These are phyloP conservation scores for Lacanobia wlatinum DNA, from an alignment of 2,888 invertebrate species.

Conservation along the genomic window DNA sequence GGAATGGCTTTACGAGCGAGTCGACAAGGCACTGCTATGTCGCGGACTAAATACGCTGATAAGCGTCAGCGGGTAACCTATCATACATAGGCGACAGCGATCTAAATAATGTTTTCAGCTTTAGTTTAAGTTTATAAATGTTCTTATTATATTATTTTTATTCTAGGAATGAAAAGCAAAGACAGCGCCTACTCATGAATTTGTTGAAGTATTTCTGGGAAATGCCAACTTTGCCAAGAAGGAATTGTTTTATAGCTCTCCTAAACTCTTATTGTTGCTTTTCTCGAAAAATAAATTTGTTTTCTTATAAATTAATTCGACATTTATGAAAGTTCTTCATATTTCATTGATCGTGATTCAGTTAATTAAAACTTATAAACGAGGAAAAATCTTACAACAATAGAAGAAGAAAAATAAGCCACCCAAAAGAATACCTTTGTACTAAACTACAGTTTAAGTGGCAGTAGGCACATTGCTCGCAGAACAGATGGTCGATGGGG, in stretches of 20 bases:
- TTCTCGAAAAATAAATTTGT: background rate
- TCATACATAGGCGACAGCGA: conserved; percentile 23
- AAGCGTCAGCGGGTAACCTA: conserved; percentile 14
- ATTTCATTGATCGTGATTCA: background rate
- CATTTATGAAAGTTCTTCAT: background rate
- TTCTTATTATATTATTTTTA: background rate
- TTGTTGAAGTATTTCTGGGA: background rate
- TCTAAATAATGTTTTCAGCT: background rate
- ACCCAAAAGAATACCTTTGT: background rate
- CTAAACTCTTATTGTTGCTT: background rate
- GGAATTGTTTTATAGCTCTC: background rate
- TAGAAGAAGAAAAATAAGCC: background rate
- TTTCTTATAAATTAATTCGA: background rate
- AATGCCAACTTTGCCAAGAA: background rate
- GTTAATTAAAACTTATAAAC: background rate
- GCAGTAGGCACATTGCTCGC: too few species aligned
- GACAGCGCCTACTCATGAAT: background rate
- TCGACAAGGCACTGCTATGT: conserved; percentile 54
- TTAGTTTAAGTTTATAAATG: background rate
- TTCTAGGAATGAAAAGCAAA: background rate
- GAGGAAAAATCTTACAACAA: background rate
- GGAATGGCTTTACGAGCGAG: conserved; percentile 56
- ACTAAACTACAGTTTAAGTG: too few species aligned
- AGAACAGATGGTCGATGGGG: too few species aligned
- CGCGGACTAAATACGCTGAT: background rate